Evolutionary conservation across 2,888 invertebrate genomes (phyloP), one percentile per base, ranked within the genome.

Genomic region (Sphaerophoria rueppellii): DNA sequence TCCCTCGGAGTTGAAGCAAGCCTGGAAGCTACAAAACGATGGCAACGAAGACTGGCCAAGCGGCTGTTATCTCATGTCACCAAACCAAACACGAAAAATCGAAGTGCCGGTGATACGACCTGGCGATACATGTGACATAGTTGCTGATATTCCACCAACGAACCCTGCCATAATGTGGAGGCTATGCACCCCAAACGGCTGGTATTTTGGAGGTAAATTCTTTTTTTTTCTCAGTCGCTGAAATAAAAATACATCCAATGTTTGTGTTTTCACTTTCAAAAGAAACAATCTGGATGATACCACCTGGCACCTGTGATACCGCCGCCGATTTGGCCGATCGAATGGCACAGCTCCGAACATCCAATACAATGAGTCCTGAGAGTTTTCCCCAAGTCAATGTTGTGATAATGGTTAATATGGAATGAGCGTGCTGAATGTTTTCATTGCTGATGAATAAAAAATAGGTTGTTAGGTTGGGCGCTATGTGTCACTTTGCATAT

Each of bases 151-250:
- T 80, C 88, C 89, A 82, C 95, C 98, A 93, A 94, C 94, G 67
- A 96, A 97, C 89, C 98, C 98, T 7, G 92, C 93, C 91, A 96
- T 96, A 88, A 96, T 96, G 93, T 99, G 98, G 95, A 95, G 98
- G 89, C 94, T 98, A 93, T 95, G 95, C 89, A 97, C 97, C 77
- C 94, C 96, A 52, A 95, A 95, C 89, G 98, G 98, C 83, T 94
- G 96, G 88, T 97, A 96, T 92, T 98, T 98, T 93, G 99, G 99
- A 91, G 98, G 98, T 98, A 93, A 91, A 89, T 85, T 12, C 63
- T 43, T 67, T 63, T 63, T 63, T 14, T 16, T 12, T 35, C 16
- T 35, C 11, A 6, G 12, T 35, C 70, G 35, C 54, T 37, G 32
- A n/a, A 14, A 40, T 37, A 14, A 75, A 34, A 12, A 43, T 48